A percentile compares a stretch with the other conserved stretches of the same genome.
phyloP scores from a whole-genome alignment of 2,888 invertebrate species.

The Habroteleia sp. region DNA sequence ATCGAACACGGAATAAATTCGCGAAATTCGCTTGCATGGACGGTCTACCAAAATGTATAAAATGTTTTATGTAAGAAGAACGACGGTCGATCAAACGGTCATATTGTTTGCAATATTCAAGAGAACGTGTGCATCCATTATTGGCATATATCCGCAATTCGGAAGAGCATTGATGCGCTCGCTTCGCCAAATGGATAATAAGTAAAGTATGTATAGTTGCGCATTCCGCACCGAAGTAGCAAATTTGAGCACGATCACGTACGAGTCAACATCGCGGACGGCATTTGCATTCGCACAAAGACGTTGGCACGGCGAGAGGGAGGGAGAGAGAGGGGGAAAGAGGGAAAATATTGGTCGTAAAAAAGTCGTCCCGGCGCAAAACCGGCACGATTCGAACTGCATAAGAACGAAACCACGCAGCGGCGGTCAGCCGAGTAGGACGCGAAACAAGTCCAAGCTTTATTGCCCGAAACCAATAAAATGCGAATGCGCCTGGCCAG shows the following conservation, averaged over 20 bases:
- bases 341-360: neutral
- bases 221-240: neutral
- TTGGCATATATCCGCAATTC: conserved; percentile 6
- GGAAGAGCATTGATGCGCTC: conserved; percentile 5
- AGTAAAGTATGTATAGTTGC: neutral
- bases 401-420: conserved; percentile 72
- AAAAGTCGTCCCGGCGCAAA: conserved; percentile 19
- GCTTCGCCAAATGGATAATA: conserved; percentile 30
- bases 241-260: conserved; percentile 3
- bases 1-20: conserved; percentile 1
- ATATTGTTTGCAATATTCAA: conserved; percentile 17
- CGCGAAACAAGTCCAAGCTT: conserved; percentile 76
- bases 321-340: neutral
- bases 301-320: neutral
- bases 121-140: conserved; percentile 17
- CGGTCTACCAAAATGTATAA: conserved; percentile 3
- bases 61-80: conserved; percentile 20
- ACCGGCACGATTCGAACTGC: conserved; percentile 64
- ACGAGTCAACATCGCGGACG: conserved; percentile 12
- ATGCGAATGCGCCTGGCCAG: conserved; percentile 68
- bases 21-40: neutral
- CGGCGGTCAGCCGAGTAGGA: conserved; percentile 71
- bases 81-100: neutral
- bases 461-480: conserved; percentile 78
- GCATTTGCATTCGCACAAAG: conserved; percentile 17